These are phyloP conservation scores for Drosophila rellima DNA, from an alignment of 2,888 invertebrate species.

Conservation along the genomic window DNA sequence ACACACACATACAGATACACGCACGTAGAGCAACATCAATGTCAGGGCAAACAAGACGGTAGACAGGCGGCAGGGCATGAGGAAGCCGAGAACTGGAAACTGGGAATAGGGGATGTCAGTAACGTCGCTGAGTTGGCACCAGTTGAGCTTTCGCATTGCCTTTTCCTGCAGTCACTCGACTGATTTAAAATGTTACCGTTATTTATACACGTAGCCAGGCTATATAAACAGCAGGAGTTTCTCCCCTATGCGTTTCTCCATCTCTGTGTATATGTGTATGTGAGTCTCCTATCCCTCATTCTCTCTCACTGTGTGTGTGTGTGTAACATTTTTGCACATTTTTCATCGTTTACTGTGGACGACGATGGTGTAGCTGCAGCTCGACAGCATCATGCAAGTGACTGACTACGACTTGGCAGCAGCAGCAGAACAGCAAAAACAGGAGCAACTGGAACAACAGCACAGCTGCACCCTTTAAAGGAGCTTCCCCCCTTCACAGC, in stretches of 20 bases:
- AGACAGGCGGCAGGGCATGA: constrained; percentile 12
- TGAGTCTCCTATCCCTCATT: constrained; percentile 11
- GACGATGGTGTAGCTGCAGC: constrained; percentile 59
- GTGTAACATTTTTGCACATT: constrained; percentile 59
- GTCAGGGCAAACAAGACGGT: constrained; percentile 55
- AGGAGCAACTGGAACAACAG: constrained; percentile 42
- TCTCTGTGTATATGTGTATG: constrained; percentile 13
- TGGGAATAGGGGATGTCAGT: constrained; percentile 66
- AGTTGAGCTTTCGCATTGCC: constrained; percentile 64
- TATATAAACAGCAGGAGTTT: constrained; percentile 69
- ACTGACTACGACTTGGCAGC: constrained; percentile 73
- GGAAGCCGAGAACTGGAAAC: constrained; percentile 20
- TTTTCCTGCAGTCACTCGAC: constrained; percentile 77
- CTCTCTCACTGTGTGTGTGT: not conserved
- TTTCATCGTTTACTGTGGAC: constrained; percentile 72
- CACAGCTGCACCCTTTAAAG: constrained; percentile 24
- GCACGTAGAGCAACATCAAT: constrained; percentile 60
- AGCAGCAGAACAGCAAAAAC: constrained; percentile 28
- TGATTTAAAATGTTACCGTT: constrained; percentile 80
- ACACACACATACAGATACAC: constrained; percentile 12
- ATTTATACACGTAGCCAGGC: constrained; percentile 76
- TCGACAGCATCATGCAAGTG: constrained; percentile 70
- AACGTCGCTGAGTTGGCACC: constrained; percentile 62
- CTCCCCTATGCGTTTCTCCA: constrained; percentile 23
- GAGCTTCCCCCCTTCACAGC: not conserved